phyloP scores from a whole-genome alignment of 2,113 vertebrate genomes.

The Sceloporus undulatus region DNA sequence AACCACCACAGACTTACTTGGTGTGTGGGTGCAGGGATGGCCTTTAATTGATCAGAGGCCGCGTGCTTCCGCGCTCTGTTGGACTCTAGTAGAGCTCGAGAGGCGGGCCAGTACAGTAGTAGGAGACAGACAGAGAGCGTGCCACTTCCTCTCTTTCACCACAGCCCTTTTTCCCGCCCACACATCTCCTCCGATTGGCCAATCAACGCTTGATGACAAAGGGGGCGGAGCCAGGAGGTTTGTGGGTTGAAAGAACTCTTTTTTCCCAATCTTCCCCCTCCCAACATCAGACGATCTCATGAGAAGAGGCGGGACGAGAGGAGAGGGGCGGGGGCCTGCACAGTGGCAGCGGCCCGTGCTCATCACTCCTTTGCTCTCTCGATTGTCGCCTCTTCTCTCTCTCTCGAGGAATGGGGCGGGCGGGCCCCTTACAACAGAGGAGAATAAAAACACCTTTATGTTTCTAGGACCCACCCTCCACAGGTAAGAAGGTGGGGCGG shows the following conservation, averaged over 20 bases:
- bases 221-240: no score
- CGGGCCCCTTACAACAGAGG: no score
- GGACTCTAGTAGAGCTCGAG: not conserved
- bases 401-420: not conserved
- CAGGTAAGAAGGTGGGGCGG: slow-evolving; percentile 34
- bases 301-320: slow-evolving; percentile 63
- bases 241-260: not conserved
- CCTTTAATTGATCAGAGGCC: slow-evolving; percentile 39
- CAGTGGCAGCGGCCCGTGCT: not conserved
- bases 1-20: no score
- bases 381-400: no score
- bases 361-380: not conserved
- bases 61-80: not conserved
- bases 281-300: slow-evolving; percentile 60
- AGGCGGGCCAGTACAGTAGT: no score
- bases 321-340: slow-evolving; percentile 31
- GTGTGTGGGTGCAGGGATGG: no score
- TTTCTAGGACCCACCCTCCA: not conserved
- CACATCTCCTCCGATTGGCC: no score
- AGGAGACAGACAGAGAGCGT: no score
- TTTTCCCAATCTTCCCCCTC: no score
- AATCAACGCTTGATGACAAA: no score
- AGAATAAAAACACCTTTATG: not conserved
- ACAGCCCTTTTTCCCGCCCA: no score
- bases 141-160: no score